Conservation (phyloP, 1,140 invertebrate species). For the Adelges cooleyi region DNA sequence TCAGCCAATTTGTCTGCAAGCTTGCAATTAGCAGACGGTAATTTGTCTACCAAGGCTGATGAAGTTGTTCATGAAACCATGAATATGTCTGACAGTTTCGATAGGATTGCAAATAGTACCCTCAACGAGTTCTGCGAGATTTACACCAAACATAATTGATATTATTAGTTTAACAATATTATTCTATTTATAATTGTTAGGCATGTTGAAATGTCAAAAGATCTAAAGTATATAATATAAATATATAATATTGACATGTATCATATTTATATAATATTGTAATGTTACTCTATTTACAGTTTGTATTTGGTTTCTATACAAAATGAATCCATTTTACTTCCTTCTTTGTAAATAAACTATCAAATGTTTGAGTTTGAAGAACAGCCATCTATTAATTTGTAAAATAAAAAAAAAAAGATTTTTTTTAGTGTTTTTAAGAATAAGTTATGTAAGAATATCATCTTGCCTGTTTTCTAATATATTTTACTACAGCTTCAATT, state of each 20-base stretch:
- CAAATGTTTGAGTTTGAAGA: conserved; percentile 17
- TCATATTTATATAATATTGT: neutral
- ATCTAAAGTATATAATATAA: no score
- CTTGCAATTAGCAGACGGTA: conserved; percentile 3
- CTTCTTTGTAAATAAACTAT: conserved; percentile 15
- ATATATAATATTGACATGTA: neutral
- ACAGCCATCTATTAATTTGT: conserved; percentile 11
- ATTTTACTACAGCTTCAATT: conserved; percentile 36
- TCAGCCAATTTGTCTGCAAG: conserved; percentile 17
- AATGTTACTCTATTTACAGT: conserved; percentile 12
- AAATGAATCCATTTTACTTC: conserved; percentile 17
- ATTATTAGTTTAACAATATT: neutral
- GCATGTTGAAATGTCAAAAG: neutral
- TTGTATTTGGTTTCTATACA: neutral
- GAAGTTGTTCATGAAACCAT: neutral
- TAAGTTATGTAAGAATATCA: neutral
- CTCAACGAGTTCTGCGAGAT: conserved; percentile 15
- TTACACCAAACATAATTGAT: conserved; percentile 18
- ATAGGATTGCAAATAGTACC: conserved; percentile 15
- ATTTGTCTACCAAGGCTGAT: neutral
- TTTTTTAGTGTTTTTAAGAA: no score
- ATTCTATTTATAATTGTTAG: conserved; percentile 14
- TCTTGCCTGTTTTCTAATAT: conserved; percentile 19
- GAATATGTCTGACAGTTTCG: conserved; percentile 8
- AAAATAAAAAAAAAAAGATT: conserved; percentile 13